Evolutionary conservation across 1,140 invertebrate genomes (phyloP).

Genomic region (Drosophila tani): DNA sequence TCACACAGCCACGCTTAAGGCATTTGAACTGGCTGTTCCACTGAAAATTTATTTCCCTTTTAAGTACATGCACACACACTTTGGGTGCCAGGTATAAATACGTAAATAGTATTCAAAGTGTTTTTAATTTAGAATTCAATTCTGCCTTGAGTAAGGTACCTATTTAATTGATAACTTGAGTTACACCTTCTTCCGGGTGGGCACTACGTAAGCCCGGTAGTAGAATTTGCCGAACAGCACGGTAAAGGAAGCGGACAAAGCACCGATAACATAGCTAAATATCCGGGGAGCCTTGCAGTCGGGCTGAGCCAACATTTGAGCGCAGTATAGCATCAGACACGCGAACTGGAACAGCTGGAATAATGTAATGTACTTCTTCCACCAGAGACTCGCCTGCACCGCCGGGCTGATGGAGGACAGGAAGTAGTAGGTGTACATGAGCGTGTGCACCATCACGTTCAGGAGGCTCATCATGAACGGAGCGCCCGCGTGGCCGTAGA

Average conservation of each 20-base stretch:
- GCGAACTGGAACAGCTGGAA: constrained; percentile 26
- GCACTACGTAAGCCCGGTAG: background rate
- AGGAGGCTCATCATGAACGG: constrained; percentile 48
- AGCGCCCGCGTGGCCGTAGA: constrained; percentile 87
- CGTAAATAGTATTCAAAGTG: too few species aligned
- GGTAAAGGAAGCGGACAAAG: background rate
- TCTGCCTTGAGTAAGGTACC: too few species aligned
- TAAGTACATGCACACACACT: too few species aligned
- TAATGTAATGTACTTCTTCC: constrained; percentile 36
- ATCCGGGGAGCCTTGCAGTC: background rate
- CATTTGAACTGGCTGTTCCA: too few species aligned
- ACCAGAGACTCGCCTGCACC: constrained; percentile 17
- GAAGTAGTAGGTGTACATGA: constrained; percentile 42
- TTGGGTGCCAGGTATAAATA: too few species aligned
- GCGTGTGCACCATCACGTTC: constrained; percentile 17
- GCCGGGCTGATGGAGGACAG: constrained; percentile 17
- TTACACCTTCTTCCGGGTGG: background rate
- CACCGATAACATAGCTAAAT: too few species aligned
- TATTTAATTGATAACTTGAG: too few species aligned
- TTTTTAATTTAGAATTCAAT: too few species aligned
- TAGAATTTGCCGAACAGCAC: constrained; percentile 8
- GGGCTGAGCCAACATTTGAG: background rate
- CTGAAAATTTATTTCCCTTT: too few species aligned
- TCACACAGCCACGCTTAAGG: too few species aligned
- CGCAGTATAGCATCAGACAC: background rate